Conservation (phyloP, 2,797 vertebrate species). For the Syndactyla subalaris region DNA sequence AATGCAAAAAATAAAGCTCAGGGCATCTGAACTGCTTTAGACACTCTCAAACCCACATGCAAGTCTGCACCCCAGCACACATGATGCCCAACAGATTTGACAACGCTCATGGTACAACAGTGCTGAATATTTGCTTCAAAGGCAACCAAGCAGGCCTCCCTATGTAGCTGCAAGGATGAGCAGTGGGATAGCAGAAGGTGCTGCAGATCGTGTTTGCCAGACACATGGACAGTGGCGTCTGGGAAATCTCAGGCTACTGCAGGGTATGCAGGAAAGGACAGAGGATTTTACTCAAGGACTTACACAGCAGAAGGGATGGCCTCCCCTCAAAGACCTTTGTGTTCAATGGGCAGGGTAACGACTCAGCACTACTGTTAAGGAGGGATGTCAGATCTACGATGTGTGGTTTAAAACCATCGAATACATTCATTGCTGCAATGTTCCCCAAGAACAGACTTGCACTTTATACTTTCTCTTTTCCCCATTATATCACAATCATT, state of each 20-base stretch:
- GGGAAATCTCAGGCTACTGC: background rate
- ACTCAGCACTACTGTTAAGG: background rate
- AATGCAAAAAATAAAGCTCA: background rate
- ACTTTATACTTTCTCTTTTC: background rate
- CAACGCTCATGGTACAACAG: background rate
- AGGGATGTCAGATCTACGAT: background rate
- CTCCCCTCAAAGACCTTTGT: background rate
- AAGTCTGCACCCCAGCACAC: background rate
- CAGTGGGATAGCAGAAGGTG: background rate
- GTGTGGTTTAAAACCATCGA: background rate
- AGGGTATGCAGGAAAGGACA: background rate
- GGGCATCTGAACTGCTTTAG: background rate
- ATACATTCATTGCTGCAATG: background rate
- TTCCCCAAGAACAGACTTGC: background rate
- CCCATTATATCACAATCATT: background rate
- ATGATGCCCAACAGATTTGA: background rate
- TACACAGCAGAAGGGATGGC: background rate
- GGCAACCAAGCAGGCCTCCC: background rate
- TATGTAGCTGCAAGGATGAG: rapidly evolving
- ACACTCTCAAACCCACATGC: background rate
- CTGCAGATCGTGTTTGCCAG: background rate
- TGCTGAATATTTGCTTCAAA: background rate
- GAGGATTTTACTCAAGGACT: background rate
- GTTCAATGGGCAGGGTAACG: background rate
- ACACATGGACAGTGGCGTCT: rapidly evolving